Evolutionary conservation across 2,797 vertebrate species (phyloP).

Genomic region (Enoplosus armatus): DNA sequence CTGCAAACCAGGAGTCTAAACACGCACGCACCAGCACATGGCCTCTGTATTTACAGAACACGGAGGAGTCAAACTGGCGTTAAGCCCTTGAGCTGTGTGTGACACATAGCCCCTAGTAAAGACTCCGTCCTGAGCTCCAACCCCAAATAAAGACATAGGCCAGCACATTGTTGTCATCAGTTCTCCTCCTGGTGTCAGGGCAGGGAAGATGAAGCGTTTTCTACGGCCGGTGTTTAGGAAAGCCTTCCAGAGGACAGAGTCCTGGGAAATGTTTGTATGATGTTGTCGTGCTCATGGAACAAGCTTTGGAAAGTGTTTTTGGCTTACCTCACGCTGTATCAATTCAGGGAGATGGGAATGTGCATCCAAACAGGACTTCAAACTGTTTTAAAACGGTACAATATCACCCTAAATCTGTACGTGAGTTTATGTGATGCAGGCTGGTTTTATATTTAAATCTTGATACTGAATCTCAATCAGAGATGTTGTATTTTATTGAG

Average conservation of each 20-base stretch:
- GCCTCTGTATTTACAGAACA: conserved; percentile 82
- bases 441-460: conserved; percentile 4
- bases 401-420: conserved; percentile 17
- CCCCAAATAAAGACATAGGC: conserved; percentile 87
- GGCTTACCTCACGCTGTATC: conserved; percentile 49
- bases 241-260: conserved; percentile 77
- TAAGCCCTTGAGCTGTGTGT: conserved; percentile 73
- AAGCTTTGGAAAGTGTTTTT: conserved; percentile 67
- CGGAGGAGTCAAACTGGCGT: conserved; percentile 66
- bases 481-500: neutral
- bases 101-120: conserved; percentile 62
- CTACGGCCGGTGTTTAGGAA: conserved; percentile 80
- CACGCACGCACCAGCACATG: conserved; percentile 38
- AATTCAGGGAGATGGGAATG: conserved; percentile 34
- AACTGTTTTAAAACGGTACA: conserved; percentile 8
- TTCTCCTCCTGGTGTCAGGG: conserved; percentile 76
- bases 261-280: conserved; percentile 81
- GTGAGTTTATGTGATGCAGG: conserved; percentile 1
- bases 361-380: conserved; percentile 35
- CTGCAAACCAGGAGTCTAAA: conserved; percentile 40
- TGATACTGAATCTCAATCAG: neutral
- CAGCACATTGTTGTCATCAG: conserved; percentile 76
- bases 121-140: conserved; percentile 68
- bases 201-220: conserved; percentile 70
- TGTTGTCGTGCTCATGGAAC: conserved; percentile 73